These are phyloP conservation scores for Lanius ludovicianus DNA, from an alignment of 2,113 vertebrate genomes.

Conservation along the genomic window DNA sequence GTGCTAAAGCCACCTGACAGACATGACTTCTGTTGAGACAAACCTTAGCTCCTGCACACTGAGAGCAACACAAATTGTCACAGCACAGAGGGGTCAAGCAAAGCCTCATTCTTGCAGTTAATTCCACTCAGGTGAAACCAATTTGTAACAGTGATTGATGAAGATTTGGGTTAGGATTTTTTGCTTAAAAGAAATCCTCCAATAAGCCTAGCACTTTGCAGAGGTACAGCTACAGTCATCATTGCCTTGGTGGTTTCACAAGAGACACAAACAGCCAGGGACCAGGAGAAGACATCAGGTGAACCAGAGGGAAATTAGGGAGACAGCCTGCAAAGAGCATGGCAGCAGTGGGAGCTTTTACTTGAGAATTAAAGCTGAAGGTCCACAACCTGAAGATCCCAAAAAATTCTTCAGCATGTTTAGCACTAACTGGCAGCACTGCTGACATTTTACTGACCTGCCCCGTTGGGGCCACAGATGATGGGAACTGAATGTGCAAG, in stretches of 20 bases:
- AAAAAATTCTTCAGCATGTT: not conserved
- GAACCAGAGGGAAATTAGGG: not conserved
- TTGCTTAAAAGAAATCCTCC: not conserved
- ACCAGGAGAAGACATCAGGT: not conserved
- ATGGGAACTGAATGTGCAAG: not conserved
- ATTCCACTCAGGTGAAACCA: not conserved
- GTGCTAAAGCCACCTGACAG: not conserved
- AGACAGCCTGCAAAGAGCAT: not conserved
- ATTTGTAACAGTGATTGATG: not conserved
- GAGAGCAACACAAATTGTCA: not conserved
- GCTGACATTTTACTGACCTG: not conserved
- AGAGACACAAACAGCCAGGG: not conserved
- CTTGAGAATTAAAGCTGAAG: not conserved
- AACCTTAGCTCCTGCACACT: not conserved
- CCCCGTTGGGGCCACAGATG: not conserved
- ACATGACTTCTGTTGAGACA: not conserved
- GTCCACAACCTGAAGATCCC: not conserved
- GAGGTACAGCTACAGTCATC: accelerated
- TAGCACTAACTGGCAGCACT: not conserved
- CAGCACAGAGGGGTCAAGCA: not conserved
- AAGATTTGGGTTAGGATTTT: not conserved
- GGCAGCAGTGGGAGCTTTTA: not conserved
- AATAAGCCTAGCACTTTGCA: not conserved
- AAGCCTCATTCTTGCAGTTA: not conserved
- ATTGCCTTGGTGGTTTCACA: not conserved